Conservation (phyloP, 2,113 vertebrate species). For the Lipophrys pholis region DNA sequence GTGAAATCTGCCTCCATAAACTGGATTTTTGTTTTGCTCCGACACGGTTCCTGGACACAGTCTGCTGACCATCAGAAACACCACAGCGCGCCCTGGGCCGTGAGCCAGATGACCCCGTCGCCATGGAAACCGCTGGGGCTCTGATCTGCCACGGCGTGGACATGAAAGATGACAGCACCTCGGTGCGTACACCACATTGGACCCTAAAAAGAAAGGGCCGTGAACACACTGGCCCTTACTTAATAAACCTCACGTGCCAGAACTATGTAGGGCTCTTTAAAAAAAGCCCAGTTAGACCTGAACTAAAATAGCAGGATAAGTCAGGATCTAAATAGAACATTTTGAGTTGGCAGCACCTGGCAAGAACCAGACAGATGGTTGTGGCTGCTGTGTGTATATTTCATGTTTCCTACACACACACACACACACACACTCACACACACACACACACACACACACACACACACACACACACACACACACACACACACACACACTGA, state of each 20-base stretch:
- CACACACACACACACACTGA: constrained; percentile 25
- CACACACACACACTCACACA: constrained; percentile 14
- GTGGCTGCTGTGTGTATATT: constrained; percentile 40
- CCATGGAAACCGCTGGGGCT: constrained; percentile 45
- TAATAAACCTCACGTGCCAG: constrained; percentile 57
- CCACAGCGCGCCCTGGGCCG: constrained; percentile 42
- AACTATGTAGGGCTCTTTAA: constrained; percentile 42
- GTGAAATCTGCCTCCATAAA: constrained; percentile 30
- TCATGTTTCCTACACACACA: constrained; percentile 9
- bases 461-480: too few species aligned
- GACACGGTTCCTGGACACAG: constrained; percentile 37
- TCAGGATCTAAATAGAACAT: constrained; percentile 69
- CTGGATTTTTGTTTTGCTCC: constrained; percentile 24
- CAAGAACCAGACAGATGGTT: constrained; percentile 73
- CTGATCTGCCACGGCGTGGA: constrained; percentile 28
- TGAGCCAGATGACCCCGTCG: constrained; percentile 39
- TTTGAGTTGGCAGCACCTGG: constrained; percentile 77
- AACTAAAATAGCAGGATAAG: constrained; percentile 65
- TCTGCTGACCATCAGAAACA: constrained; percentile 65
- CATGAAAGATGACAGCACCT: constrained; percentile 43
- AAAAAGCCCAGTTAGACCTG: constrained; percentile 50
- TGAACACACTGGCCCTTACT: constrained; percentile 24
- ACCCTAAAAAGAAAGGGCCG: constrained; percentile 15
- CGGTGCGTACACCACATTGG: constrained; percentile 12
- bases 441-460: too few species aligned